phyloP scores from a whole-genome alignment of 2,113 vertebrate genomes.

The Pedionomus torquatus region DNA sequence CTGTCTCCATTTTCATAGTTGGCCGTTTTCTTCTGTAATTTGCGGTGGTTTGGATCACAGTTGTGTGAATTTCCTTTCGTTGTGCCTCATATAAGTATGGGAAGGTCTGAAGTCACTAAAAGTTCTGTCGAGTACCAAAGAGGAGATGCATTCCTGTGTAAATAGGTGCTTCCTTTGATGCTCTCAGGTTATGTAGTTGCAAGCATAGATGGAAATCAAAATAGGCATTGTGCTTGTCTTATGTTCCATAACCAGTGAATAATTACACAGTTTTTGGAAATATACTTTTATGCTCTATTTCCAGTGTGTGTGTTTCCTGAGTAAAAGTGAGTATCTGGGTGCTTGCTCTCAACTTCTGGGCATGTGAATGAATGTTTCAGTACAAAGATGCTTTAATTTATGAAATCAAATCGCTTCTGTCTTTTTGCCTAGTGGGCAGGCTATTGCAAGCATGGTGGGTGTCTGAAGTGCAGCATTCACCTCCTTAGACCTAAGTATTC shows the following conservation, averaged over 20 bases:
- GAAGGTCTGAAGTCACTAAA: neutral
- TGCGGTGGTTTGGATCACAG: neutral
- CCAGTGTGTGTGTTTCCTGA: neutral
- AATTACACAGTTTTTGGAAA: neutral
- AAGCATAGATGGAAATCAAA: neutral
- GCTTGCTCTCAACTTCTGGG: neutral
- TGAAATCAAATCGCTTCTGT: neutral
- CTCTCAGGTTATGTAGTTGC: neutral
- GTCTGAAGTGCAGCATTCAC: neutral
- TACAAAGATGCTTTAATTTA: neutral
- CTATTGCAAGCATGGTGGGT: neutral
- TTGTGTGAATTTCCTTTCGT: neutral
- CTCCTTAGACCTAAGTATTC: neutral
- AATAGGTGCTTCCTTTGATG: neutral
- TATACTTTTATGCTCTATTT: neutral
- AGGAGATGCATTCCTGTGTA: neutral
- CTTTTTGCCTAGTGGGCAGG: neutral
- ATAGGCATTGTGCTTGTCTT: neutral
- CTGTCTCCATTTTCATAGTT: neutral
- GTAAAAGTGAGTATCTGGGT: neutral
- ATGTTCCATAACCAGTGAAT: neutral
- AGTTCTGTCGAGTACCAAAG: neutral
- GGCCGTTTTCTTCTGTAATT: neutral
- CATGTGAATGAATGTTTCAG: neutral
- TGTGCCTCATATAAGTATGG: neutral